Percentiles rank a stretch among this genome's conserved stretches.
phyloP scores from a whole-genome alignment of 2,888 invertebrate genomes.

The Dryobota labecula region DNA sequence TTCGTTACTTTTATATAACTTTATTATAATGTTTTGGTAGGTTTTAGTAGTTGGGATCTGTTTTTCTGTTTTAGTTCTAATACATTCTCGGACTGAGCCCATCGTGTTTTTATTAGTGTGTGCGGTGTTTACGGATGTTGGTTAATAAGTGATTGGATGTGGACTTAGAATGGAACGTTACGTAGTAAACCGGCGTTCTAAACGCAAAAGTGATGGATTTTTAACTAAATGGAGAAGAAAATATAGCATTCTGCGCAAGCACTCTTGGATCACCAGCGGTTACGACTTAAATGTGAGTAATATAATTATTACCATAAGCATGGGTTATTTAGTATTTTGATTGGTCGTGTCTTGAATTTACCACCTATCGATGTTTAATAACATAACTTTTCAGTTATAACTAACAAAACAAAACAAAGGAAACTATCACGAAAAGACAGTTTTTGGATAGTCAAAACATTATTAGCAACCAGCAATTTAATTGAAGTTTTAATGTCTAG shows the following conservation, averaged over 20 bases:
- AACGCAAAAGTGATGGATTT: conserved; percentile 82
- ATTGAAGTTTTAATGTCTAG: neutral
- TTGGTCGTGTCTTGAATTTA: neutral
- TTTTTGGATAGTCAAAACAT: conserved; percentile 14
- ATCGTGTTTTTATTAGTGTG: conserved; percentile 74
- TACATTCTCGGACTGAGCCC: conserved; percentile 74
- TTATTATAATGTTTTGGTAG: conserved; percentile 78
- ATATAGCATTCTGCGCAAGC: conserved; percentile 79
- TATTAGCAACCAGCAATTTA: neutral
- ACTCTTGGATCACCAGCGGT: conserved; percentile 83
- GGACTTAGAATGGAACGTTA: conserved; percentile 83
- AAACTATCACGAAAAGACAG: neutral
- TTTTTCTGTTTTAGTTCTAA: conserved; percentile 82
- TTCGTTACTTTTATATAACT: conserved; percentile 83
- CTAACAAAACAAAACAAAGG: neutral
- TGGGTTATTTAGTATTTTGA: conserved; percentile 12
- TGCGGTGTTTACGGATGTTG: conserved; percentile 45
- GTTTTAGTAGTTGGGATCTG: conserved; percentile 70
- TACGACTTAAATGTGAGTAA: conserved; percentile 86
- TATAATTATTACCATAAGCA: conserved; percentile 16
- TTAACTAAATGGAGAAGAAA: conserved; percentile 83
- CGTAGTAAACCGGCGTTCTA: conserved; percentile 84
- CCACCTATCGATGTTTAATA: conserved; percentile 27
- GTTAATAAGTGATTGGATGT: conserved; percentile 61
- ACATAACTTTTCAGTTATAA: neutral